phyloP scores from a whole-genome alignment of 30 jellyfish, hydroid and myxozoan genomes.

The Catostylus mosaicus region DNA sequence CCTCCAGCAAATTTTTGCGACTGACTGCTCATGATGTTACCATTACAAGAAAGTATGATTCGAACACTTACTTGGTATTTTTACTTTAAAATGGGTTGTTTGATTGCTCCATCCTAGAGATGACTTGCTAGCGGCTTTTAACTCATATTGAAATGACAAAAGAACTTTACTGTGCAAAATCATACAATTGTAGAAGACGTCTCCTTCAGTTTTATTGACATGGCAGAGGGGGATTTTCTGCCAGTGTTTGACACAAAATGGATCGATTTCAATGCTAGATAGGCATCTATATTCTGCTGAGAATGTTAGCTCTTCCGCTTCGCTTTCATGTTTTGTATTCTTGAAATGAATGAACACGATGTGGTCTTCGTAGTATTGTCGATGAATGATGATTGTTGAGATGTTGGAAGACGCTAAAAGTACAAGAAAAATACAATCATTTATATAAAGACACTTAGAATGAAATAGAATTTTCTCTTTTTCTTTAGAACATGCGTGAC shows the following conservation, averaged over 20 bases:
- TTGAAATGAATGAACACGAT: slow-evolving; percentile 30
- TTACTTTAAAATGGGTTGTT: slow-evolving; percentile 6
- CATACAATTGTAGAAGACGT: slow-evolving; percentile 13
- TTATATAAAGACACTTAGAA: not conserved
- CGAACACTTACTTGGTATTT: slow-evolving; percentile 9
- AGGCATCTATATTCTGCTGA: slow-evolving; percentile 27
- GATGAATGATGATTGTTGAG: slow-evolving; percentile 23
- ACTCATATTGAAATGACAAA: slow-evolving; percentile 6
- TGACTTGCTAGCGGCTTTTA: slow-evolving; percentile 18
- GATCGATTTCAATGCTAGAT: not conserved
- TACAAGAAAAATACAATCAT: not conserved
- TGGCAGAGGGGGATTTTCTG: slow-evolving; percentile 33
- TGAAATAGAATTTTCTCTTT: not conserved
- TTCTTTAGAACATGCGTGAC: no score
- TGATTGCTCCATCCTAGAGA: slow-evolving; percentile 25
- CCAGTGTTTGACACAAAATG: slow-evolving; percentile 19
- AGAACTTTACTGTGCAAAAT: slow-evolving; percentile 1
- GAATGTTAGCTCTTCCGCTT: not conserved
- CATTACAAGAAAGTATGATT: not conserved
- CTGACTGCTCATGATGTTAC: no score
- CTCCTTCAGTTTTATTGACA: not conserved
- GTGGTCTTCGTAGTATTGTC: slow-evolving; percentile 46
- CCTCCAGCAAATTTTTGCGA: not conserved
- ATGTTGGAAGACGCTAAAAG: not conserved
- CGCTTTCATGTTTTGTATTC: not conserved